Base-by-base conservation (phyloP, 2,113 vertebrate species). In the Clarias gariepinus region DNA sequence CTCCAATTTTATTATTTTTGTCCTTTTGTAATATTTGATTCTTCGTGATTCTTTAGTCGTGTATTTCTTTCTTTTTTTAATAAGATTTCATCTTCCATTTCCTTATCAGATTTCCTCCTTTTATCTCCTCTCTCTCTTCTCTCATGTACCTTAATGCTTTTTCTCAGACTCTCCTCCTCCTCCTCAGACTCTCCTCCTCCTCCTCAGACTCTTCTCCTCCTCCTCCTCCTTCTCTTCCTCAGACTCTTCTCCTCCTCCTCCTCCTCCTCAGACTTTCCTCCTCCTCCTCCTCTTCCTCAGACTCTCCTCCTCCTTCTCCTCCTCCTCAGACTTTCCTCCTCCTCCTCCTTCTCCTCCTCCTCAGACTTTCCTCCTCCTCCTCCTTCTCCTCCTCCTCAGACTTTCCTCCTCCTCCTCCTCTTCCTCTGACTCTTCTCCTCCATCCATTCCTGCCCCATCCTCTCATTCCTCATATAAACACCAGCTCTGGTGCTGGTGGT, bases 41-140 rank as follows among this genome's bases (percentile, higher is more conserved):
- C 53, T 57, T 28, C 18, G 58, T 1, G n/a, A 19, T 10, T 15
- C 12, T 77, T 79, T 79, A 30, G 76, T 30, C n/a, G 19, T 30
- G 30, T 57, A 79, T 76, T 47, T 28, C 30, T 73, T 71, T 71
- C 82, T 16, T 83, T 64, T 64, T 66, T 11, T 21, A 76, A 76
- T 52, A 74, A 47, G 71, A 74, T 23, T 30, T 33, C 6, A 5
- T n/a, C 73, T n/a, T 52, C 41, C 73, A 52, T 8, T 53, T 53
- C 52, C 73, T 76, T 7, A 30, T 16, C 74, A 15, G 25, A 58
- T 33, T 58, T 73, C 82, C 55, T 83, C 64, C 25, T 52, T 41
- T 53, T 41, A n/a, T 53, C 33, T 47, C 60, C 52, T 68, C 63
- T 69, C 41, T 63, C 68, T 36, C 21, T 73, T 53, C 47, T 74